These are phyloP conservation scores for Pangasius sanitwongsei DNA, from an alignment of 2,797 vertebrate genomes.

Conservation along the genomic window DNA sequence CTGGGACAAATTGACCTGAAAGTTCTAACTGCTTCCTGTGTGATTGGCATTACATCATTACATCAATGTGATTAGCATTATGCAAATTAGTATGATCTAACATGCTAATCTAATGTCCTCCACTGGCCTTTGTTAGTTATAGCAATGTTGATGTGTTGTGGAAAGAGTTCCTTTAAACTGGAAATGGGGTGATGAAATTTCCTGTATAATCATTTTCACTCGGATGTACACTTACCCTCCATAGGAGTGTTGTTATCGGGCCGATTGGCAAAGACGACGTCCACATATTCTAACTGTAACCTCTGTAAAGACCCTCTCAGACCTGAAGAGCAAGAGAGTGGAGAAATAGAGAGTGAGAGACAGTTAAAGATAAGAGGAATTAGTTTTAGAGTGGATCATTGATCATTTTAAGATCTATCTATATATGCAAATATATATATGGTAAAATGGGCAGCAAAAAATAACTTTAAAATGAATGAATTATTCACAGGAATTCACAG, in stretches of 20 bases:
- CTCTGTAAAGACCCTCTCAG: conserved; percentile 93
- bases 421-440: not conserved
- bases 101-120: not conserved
- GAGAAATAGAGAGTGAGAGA: not conserved
- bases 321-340: conserved; percentile 70
- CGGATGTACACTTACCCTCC: conserved; percentile 85
- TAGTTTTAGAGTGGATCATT: not conserved
- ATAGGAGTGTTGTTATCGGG: conserved; percentile 97
- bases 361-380: not conserved
- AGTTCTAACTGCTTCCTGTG: not conserved
- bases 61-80: not conserved
- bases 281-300: conserved; percentile 97
- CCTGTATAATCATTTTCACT: not conserved
- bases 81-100: not conserved
- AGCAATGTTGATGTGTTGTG: not conserved
- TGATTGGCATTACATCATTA: too few relatives aligned
- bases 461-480: not conserved
- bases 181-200: not conserved
- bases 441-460: not conserved
- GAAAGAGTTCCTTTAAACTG: not conserved
- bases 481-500: not conserved
- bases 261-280: conserved; percentile 97
- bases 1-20: not conserved
- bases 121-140: too few relatives aligned
- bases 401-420: not conserved